These are phyloP conservation scores for Penaeus japonicus DNA, from an alignment of 1,140 invertebrate species.

Conservation along the genomic window DNA sequence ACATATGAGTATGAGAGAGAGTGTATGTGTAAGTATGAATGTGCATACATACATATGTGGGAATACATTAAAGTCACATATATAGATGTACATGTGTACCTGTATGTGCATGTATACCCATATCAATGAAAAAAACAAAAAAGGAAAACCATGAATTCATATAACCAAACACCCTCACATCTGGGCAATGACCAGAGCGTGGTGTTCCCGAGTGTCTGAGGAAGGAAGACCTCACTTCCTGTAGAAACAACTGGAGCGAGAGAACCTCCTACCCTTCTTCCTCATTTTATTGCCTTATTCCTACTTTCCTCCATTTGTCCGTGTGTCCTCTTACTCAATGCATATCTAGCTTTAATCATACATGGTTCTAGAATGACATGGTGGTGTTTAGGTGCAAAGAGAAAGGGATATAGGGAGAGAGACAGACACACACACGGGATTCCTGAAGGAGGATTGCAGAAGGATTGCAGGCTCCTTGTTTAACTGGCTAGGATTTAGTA, in stretches of 20 bases:
- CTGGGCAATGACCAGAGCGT: neutral
- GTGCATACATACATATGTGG: no score
- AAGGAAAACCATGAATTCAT: neutral
- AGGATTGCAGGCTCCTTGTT: no score
- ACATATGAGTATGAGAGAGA: no score
- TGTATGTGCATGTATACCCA: neutral
- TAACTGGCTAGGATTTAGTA: no score
- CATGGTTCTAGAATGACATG: no score
- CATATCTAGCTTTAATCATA: no score
- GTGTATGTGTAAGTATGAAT: no score
- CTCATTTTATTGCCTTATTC: neutral
- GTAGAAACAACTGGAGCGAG: conserved; percentile 38
- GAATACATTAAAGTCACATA: neutral
- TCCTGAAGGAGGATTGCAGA: no score
- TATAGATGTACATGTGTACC: neutral
- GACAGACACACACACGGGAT: no score
- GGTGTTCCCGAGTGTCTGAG: neutral
- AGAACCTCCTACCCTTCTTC: neutral
- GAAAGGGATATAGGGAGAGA: no score
- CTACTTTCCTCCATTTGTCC: neutral
- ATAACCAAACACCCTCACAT: neutral
- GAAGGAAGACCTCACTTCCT: conserved; percentile 37
- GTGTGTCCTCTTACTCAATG: no score
- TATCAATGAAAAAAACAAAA: neutral
- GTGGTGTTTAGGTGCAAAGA: no score